Conservation (phyloP, 2,797 vertebrate genomes). For the Oophaga sylvatica region DNA sequence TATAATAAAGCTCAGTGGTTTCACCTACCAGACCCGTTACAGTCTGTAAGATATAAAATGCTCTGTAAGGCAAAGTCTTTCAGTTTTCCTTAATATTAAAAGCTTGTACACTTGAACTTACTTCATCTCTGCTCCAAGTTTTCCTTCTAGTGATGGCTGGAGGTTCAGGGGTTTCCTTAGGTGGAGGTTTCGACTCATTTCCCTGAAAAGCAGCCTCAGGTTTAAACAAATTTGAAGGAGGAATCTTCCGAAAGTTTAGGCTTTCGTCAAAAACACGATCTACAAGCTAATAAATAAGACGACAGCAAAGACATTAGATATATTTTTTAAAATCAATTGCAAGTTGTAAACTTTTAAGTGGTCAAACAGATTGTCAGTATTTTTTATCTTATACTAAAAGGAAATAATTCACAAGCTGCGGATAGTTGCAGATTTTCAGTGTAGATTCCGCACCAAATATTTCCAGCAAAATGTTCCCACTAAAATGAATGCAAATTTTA, state of each 20-base stretch:
- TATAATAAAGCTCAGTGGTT: too few species aligned
- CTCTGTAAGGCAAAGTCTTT: neutral
- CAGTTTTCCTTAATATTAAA: neutral
- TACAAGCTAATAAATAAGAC: constrained; percentile 81
- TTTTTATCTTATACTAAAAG: too few species aligned
- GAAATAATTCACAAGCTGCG: too few species aligned
- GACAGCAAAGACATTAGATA: constrained; percentile 63
- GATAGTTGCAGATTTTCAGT: too few species aligned
- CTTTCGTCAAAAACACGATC: constrained; percentile 98
- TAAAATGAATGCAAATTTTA: too few species aligned
- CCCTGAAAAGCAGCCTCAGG: constrained; percentile 86
- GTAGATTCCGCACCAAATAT: too few species aligned
- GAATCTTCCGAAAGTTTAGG: constrained; percentile 97
- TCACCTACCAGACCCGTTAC: too few species aligned
- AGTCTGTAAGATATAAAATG: too few species aligned
- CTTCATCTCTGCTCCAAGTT: constrained; percentile 97
- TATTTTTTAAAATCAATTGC: neutral
- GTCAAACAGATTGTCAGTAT: neutral
- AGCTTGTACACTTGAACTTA: constrained; percentile 58
- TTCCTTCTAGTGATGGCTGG: constrained; percentile 88
- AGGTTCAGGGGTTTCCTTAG: constrained; percentile 85
- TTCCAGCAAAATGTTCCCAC: too few species aligned
- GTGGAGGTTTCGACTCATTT: constrained; percentile 82
- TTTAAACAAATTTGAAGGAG: constrained; percentile 87
- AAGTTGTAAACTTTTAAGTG: neutral